phyloP scores from a whole-genome alignment of 2,113 vertebrate genomes.

The Rhegmatorhina hoffmannsi region DNA sequence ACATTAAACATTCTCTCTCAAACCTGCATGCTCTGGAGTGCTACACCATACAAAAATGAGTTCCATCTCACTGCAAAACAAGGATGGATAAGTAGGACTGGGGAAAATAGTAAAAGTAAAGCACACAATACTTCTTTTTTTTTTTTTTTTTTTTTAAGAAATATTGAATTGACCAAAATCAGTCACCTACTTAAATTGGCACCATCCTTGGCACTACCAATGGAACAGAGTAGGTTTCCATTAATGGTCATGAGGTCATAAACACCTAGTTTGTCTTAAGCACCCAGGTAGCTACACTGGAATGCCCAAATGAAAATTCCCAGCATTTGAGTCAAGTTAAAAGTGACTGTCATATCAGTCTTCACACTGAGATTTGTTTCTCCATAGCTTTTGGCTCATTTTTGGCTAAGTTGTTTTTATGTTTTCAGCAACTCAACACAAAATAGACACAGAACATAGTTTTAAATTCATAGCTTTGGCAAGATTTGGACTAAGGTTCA shows the following conservation, averaged over 20 bases:
- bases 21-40: neutral
- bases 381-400: neutral
- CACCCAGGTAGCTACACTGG: neutral
- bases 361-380: neutral
- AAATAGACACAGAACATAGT: neutral
- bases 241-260: neutral
- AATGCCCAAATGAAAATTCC: neutral
- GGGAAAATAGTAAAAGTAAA: neutral
- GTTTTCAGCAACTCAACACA: neutral
- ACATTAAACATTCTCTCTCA: neutral
- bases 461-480: neutral
- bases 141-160: neutral
- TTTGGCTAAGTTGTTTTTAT: neutral
- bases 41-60: neutral
- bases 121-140: neutral
- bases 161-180: neutral
- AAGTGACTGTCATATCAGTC: neutral
- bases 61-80: neutral
- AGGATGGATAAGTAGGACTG: neutral
- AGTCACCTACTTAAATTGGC: neutral
- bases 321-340: neutral
- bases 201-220: neutral
- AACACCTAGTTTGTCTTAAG: neutral
- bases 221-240: neutral
- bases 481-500: neutral